Base-by-base conservation (phyloP, 2,888 invertebrate genomes). In the Adineta ricciae region DNA sequence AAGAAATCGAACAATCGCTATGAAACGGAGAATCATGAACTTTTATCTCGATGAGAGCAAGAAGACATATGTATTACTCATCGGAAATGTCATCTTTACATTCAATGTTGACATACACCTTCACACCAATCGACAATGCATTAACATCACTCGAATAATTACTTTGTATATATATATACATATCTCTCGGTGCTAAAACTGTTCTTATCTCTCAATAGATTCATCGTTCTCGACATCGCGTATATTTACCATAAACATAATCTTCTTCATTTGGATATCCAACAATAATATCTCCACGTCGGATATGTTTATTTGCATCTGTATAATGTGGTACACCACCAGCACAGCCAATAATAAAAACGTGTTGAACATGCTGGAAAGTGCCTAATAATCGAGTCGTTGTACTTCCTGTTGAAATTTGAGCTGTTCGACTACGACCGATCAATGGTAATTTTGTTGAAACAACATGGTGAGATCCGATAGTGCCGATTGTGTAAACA, bases 321-420 rank as follows among this genome's bases (percentile, higher is more conserved):
- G 96, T 96, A 90, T 95, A 97, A 91, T 98, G 96, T 0, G 98
- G 97, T 78, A 99, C 96, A 3, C 96, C 98, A 19, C 98, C 98
- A 9, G 96, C 97, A 5, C 96, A 95, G 46, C 98, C 98, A 56
- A 98, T 96, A 87, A 99, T 91, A 89, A 99, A 95, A 38, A 99
- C 97, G 90, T 94, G 96, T 90, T 98, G 96, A 86, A 97, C 95
- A 86, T 90, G 88, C 90, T 96, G 97, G 93, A 99, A 99, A 88
- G 96, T 96, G 85, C 98, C 94, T 64, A 90, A 87, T 84, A 90
- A 87, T 84, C 90, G 87, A 11, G 91, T 91, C 38, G 90, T 91
- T 19, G 90, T 90, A 84, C 86, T 87, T 38, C 90, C 90, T 50
- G 90, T 89, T 4, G 90, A 89, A 73, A 91, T 91, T 87, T 90